Base-by-base conservation (phyloP, 1,140 invertebrate species). In the Drosophila bocqueti region DNA sequence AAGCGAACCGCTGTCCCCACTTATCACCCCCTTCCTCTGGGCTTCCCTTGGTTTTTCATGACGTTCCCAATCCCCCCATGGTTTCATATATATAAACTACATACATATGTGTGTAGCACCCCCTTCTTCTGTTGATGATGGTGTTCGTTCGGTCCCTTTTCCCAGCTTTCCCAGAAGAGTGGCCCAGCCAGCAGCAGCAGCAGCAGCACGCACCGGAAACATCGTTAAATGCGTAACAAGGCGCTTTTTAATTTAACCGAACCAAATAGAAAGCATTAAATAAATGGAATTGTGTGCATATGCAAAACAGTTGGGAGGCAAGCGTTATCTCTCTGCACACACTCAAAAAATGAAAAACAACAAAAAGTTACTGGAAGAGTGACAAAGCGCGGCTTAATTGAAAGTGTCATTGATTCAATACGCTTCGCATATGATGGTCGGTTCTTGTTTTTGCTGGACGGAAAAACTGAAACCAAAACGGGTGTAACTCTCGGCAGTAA, bases 181-280 rank as follows among this genome's bases (percentile, higher is more conserved):
- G 34, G 18, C 49, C 11, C 29, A 31, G 29, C 29, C 6, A 31
- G 29, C 29, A 31, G 1, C 29, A n/a, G n/a, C n/a, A 29, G 6
- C 5, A 7, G 8, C 31, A 55, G 42, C 75, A 79, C 76, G 66
- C 83, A 73, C 84, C 84, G 84, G 84, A 89, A 90, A 89, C 74
- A 67, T 65, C 65, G 81, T 89, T 87, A 89, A 89, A 83, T 89
- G 84, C 84, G 84, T 87, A 87, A 87, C 84, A 81, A 76, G 81
- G 85, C 84, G 84, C 84, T 89, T 89, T 89, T 89, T 74, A 89
- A 89, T 89, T 89, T 78, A 89, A 81, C 64, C 72, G 65, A 89
- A 81, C 73, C 67, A 80, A 87, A 86, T 72, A 62, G 73, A 75
- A 74, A 66, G 73, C 47, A 65, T 58, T 65, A 69, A 87, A 84